Base-by-base conservation (phyloP, 2,888 invertebrate species). In the Nomada fucata region DNA sequence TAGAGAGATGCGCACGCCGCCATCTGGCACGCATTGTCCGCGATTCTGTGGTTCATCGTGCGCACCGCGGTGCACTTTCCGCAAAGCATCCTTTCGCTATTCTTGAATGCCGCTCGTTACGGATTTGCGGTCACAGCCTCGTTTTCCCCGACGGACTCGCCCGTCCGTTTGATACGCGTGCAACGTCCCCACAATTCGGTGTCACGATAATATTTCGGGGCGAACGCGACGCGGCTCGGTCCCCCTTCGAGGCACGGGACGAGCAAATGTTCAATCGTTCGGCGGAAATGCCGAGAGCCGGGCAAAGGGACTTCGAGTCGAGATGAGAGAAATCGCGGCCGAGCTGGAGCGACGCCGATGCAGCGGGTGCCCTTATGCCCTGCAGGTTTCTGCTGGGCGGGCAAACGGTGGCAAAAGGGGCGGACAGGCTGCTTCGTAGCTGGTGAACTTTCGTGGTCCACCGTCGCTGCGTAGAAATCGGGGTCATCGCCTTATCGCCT, bases 381-480 rank as follows among this genome's bases (percentile, higher is more conserved):
- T 67, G 29, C 53, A 74, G 87, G 79, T 53, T 57, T 78, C 60
- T 47, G 64, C 55, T 73, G 79, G 76, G 76, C 79, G 76, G 78
- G 75, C 73, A 61, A 79, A 85, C 85, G 79, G 85, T 85, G 84
- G 85, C 84, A 79, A 82, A 84, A 50, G 82, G 85, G 85, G 82
- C 85, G 85, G 79, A 74, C 84, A 74, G 82, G 84, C 67, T 71
- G 50, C 60, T 60, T 59, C 44, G 52, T 75, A 75, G 53, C 65
- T 57, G 52, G 23, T 36, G 63, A 78, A 84, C 74, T 77, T 84
- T 73, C 73, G 60, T 13, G 68, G 67, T 70, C 13, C 59, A n/a
- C 23, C 20, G 52, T 23, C 36, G 47, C 47, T 59, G 50, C 59
- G 50, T 63, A 61, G 47, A 20, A 72, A 71, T 64, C 74, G 44